Evolutionary conservation across 2,113 vertebrate species (phyloP), one percentile per base, ranked within the genome.

Genomic region (Asarcornis scutulata): DNA sequence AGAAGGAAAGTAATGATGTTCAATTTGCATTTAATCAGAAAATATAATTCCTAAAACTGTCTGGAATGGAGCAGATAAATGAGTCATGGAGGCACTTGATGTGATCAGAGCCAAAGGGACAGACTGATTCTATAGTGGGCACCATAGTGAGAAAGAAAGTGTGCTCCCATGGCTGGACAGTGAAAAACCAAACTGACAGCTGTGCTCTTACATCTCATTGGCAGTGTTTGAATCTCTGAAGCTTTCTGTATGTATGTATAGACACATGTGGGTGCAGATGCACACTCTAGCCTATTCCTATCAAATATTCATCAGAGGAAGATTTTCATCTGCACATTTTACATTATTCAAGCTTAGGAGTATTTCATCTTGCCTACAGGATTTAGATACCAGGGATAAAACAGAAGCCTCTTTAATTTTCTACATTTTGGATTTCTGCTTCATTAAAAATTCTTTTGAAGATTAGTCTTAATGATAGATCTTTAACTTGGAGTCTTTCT

Each of bases 231-330:
- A 34, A 23, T 36, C 58, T 66, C 67, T 29, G 38, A 82, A 89
- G 76, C 22, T 90, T 82, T 55, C 63, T 73, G 25, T 14, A 4
- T 53, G 34, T 27, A 8, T 22, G 14, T n/a, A 50, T 40, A 77
- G 72, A 69, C 21, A n/a, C 25, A 17, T 16, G 34, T 32, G 77
- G 31, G 58, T 76, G 50, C 48, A 55, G 48, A 89, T 53, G 42
- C 12, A 58, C 27, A 72, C 55, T 60, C 53, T 38, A 34, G 62
- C 71, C 11, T 77, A 2, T 44, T 82, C 32, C 68, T 46, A 91
- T 96, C 68, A 91, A 93, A 91, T 94, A 93, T 95, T 96, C 53
- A 82, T 93, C 81, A 96, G 58, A 96, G 67, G 85, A 91, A 88
- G 86, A 55, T 73, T 96, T 91, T 92, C 50, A 69, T 92, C 77